These are phyloP conservation scores for Embidobia sp. DNA, from an alignment of 2,888 invertebrate genomes.

Conservation along the genomic window DNA sequence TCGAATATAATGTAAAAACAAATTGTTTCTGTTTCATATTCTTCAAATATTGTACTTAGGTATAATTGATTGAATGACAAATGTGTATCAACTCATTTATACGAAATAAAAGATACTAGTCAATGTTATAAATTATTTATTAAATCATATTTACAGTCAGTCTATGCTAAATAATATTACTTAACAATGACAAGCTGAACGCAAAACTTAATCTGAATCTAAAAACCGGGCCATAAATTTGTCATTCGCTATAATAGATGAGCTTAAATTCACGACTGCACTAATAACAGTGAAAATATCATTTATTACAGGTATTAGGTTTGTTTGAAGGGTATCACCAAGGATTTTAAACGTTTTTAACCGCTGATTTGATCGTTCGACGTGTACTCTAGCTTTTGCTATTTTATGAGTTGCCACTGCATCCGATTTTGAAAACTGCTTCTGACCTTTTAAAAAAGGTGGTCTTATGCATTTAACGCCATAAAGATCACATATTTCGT, in stretches of 20 bases:
- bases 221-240: slow-evolving; percentile 16
- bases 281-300: slow-evolving; percentile 38
- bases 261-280: slow-evolving; percentile 23
- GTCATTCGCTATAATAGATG: slow-evolving; percentile 24
- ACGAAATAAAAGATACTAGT: no score
- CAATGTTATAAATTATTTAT: no score
- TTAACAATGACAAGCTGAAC: no score
- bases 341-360: slow-evolving; percentile 53
- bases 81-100: no score
- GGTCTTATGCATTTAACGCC: slow-evolving; percentile 8
- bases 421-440: slow-evolving; percentile 6
- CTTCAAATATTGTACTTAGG: no score
- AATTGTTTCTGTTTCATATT: no score
- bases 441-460: slow-evolving; percentile 11
- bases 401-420: neutral
- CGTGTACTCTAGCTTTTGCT: slow-evolving; percentile 19
- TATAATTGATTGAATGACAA: no score
- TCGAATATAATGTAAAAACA: no score
- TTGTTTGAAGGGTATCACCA: slow-evolving; percentile 17
- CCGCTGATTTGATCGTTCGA: slow-evolving; percentile 53
- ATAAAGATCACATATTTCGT: neutral
- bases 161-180: neutral
- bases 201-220: neutral
- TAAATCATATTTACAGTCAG: no score
- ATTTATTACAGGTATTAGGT: slow-evolving; percentile 16